These are phyloP conservation scores for Drosophila hawaiiensis DNA, from an alignment of 2,888 invertebrate genomes.

Conservation along the genomic window DNA sequence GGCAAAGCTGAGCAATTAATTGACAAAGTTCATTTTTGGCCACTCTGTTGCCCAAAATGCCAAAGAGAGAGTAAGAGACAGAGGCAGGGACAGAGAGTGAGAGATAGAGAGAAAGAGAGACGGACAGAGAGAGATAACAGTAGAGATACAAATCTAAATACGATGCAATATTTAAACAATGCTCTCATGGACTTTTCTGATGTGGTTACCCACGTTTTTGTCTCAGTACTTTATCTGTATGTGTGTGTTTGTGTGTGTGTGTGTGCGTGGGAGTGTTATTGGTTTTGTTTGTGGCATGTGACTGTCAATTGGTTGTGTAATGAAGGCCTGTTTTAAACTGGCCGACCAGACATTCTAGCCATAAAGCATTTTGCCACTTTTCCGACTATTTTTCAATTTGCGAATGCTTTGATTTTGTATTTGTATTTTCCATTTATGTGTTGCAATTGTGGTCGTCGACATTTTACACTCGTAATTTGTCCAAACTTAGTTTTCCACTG, in stretches of 20 bases:
- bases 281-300: conserved; percentile 74
- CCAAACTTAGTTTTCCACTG: conserved; percentile 13
- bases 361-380: conserved; percentile 45
- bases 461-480: conserved; percentile 40
- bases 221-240: conserved; percentile 46
- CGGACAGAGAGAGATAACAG: neutral
- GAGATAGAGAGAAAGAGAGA: neutral
- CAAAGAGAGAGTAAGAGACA: neutral
- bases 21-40: conserved; percentile 78
- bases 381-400: conserved; percentile 58
- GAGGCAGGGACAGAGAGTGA: neutral
- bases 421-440: conserved; percentile 13
- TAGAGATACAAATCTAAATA: conserved; percentile 37
- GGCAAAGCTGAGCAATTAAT: conserved; percentile 73
- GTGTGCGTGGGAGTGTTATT: conserved; percentile 38
- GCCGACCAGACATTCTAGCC: conserved; percentile 38
- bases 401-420: conserved; percentile 56
- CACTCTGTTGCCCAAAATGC: conserved; percentile 35
- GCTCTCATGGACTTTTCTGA: conserved; percentile 48
- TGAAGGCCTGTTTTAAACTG: conserved; percentile 61
- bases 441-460: conserved; percentile 19
- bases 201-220: conserved; percentile 64
- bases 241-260: conserved; percentile 8
- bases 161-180: conserved; percentile 71
- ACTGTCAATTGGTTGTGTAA: conserved; percentile 73